phyloP scores from a whole-genome alignment of 2,113 vertebrate species.

The Noctilio leporinus region DNA sequence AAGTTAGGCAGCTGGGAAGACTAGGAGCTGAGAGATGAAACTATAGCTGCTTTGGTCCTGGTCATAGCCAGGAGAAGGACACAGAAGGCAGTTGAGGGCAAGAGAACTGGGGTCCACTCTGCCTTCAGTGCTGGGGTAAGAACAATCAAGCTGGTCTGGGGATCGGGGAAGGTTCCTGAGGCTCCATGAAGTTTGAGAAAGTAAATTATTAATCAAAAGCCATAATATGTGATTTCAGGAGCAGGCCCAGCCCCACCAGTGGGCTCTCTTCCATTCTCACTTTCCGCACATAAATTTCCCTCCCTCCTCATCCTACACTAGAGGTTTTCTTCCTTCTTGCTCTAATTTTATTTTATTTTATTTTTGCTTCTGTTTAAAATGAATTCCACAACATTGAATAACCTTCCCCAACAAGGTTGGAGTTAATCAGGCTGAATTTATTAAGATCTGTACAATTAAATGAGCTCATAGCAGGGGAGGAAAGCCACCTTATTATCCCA shows the following conservation, averaged over 20 bases:
- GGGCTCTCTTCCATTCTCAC: no score
- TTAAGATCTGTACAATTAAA: slow-evolving; percentile 70
- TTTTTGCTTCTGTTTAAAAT: slow-evolving; percentile 63
- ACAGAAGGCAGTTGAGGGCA: neutral
- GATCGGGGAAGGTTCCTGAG: neutral
- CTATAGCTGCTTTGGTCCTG: neutral
- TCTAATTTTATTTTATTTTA: neutral
- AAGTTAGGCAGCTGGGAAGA: neutral
- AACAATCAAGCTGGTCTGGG: neutral
- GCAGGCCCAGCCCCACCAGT: neutral
- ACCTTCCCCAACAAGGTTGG: slow-evolving; percentile 64
- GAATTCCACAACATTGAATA: slow-evolving; percentile 46
- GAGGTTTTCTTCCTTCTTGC: neutral
- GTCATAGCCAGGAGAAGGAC: neutral
- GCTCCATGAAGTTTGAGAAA: neutral
- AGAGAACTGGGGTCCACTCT: neutral
- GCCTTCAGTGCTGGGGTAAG: neutral
- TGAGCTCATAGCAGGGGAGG: slow-evolving; percentile 69
- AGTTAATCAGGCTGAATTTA: slow-evolving; percentile 74
- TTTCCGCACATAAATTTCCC: neutral
- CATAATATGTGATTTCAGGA: neutral
- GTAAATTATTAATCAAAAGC: neutral
- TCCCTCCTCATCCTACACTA: neutral
- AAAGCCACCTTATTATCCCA: slow-evolving; percentile 71
- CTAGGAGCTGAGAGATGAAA: neutral